Evolutionary conservation across 92 coral and sea anemone species (phyloP).

Genomic region (Micromussa lordhowensis): DNA sequence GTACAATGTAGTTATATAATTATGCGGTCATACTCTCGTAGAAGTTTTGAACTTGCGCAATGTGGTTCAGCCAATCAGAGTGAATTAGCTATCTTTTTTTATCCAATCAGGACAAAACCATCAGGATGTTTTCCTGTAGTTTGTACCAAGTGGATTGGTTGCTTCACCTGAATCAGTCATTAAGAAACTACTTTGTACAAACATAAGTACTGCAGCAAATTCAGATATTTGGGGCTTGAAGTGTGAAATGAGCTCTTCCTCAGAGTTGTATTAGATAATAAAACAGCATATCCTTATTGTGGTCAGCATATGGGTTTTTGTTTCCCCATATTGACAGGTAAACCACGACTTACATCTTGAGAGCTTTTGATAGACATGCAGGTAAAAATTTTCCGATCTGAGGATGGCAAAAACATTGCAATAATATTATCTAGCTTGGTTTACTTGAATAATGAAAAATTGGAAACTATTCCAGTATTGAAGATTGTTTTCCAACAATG

Average conservation of each 20-base stretch:
- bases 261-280: no score
- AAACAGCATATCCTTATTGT: no score
- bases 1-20: neutral
- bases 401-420: neutral
- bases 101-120: neutral
- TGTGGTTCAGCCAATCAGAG: neutral
- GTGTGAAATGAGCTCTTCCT: neutral
- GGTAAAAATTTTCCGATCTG: neutral
- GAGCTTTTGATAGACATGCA: no score
- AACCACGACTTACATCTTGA: neutral
- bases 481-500: neutral
- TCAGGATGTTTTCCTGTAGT: neutral
- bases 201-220: neutral
- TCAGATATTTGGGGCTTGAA: neutral
- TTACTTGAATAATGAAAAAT: neutral
- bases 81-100: neutral
- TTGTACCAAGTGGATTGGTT: neutral
- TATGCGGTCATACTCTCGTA: neutral
- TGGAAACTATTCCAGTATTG: neutral
- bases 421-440: no score
- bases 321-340: neutral
- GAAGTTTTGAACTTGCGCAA: neutral
- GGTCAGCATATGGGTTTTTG: neutral
- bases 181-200: neutral
- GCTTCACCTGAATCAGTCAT: neutral